Conservation (phyloP, 2,888 invertebrate species). For the Hyalella azteca region DNA sequence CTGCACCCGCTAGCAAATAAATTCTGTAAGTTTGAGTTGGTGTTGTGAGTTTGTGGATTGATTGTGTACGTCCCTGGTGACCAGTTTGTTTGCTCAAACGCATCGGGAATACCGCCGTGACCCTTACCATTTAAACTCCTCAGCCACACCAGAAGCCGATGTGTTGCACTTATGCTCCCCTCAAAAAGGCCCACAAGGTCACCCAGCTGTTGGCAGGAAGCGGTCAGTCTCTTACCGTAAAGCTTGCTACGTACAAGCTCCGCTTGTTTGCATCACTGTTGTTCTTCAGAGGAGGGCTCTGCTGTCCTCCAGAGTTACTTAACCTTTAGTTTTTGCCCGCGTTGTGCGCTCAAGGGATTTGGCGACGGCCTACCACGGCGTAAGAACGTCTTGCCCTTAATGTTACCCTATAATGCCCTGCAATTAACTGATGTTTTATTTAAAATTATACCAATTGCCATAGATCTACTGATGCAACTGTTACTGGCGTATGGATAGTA, state of each 20-base stretch:
- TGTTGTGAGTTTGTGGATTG: too few relatives aligned
- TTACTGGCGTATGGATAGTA: too few relatives aligned
- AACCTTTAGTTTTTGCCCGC: conserved; percentile 28
- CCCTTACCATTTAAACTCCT: conserved; percentile 33
- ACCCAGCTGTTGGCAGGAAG: conserved; percentile 17
- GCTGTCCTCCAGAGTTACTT: neutral
- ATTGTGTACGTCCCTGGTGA: too few relatives aligned
- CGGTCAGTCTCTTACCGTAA: conserved; percentile 32
- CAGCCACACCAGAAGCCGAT: conserved; percentile 14
- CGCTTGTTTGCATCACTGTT: neutral
- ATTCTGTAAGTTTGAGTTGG: too few relatives aligned
- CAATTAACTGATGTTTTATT: too few relatives aligned
- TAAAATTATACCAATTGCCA: too few relatives aligned
- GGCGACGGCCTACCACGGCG: neutral
- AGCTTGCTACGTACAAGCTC: neutral
- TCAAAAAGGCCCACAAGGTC: conserved; percentile 26
- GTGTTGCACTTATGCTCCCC: conserved; percentile 1
- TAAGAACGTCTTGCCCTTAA: too few relatives aligned
- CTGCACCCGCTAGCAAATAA: too few relatives aligned
- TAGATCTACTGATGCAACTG: too few relatives aligned
- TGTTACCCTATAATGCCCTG: too few relatives aligned
- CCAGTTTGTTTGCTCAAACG: too few relatives aligned
- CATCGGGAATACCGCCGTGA: neutral
- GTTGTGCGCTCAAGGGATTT: neutral
- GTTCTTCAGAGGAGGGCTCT: neutral